Conservation (phyloP, 2,113 vertebrate genomes). For the Nematolebias whitei region DNA sequence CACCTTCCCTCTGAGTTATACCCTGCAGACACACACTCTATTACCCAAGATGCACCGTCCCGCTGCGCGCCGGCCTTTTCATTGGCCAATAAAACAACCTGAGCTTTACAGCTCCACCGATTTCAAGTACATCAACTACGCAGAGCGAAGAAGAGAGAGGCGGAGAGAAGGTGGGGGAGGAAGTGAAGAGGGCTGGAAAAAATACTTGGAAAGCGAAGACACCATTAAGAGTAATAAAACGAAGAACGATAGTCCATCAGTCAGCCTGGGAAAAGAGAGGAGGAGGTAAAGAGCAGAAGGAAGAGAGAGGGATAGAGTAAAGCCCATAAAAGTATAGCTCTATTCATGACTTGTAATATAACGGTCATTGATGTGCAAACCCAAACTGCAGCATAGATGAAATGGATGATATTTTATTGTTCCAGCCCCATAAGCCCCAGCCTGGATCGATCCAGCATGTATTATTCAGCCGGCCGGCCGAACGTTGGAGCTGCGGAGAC, state of each 20-base stretch:
- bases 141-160: too few species aligned
- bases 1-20: conserved; percentile 45
- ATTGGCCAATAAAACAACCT: conserved; percentile 74
- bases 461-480: conserved; percentile 84
- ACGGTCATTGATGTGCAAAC: conserved; percentile 61
- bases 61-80: conserved; percentile 57
- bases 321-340: conserved; percentile 54
- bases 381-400: conserved; percentile 69
- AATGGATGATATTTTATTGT: conserved; percentile 72
- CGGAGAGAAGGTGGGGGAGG: conserved; percentile 6
- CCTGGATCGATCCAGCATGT: conserved; percentile 86
- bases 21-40: conserved; percentile 59
- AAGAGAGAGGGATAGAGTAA: conserved; percentile 10
- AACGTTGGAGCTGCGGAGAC: conserved; percentile 68
- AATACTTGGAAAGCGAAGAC: conserved; percentile 26
- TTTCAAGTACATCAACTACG: conserved; percentile 58
- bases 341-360: conserved; percentile 65
- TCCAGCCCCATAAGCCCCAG: conserved; percentile 55
- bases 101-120: conserved; percentile 64
- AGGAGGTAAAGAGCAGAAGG: conserved; percentile 6
- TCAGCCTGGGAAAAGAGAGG: neutral
- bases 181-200: conserved; percentile 10
- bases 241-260: conserved; percentile 2
- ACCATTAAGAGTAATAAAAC: conserved; percentile 29
- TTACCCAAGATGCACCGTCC: conserved; percentile 71